A percentile compares a stretch with the other conserved stretches of the same genome.
These are phyloP conservation scores for Mamestra brassicae DNA, from an alignment of 2,888 invertebrate species.

Conservation along the genomic window DNA sequence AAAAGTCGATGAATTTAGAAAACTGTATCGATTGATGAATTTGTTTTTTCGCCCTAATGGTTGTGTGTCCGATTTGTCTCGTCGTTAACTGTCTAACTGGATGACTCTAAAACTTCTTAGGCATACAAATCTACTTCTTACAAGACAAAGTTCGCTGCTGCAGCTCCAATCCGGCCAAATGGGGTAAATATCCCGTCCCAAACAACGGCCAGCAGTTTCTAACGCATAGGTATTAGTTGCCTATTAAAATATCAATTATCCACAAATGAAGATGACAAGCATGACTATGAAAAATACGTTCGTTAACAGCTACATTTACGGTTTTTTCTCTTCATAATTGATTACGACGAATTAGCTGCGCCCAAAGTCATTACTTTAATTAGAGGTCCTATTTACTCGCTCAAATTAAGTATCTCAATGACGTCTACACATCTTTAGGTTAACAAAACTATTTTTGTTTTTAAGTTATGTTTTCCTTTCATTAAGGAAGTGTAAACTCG, in stretches of 20 bases:
- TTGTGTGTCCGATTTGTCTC: neutral
- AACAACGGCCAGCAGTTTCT: neutral
- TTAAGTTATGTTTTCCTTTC: slow-evolving; percentile 27
- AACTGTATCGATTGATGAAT: slow-evolving; percentile 3
- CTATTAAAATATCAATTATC: slow-evolving; percentile 17
- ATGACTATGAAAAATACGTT: slow-evolving; percentile 34
- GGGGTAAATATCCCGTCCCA: neutral
- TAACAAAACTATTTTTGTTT: slow-evolving; percentile 9
- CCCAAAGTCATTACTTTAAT: slow-evolving; percentile 52
- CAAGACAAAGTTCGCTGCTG: neutral
- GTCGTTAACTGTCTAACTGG: neutral
- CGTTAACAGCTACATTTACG: slow-evolving; percentile 30
- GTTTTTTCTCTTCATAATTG: slow-evolving; percentile 42
- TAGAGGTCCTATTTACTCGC: slow-evolving; percentile 34
- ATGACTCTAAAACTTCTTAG: neutral
- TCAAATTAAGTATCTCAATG: slow-evolving; percentile 17
- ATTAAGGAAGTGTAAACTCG: slow-evolving; percentile 56
- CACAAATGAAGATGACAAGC: slow-evolving; percentile 27
- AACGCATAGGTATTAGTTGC: neutral
- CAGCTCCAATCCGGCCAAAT: neutral
- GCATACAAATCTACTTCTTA: neutral
- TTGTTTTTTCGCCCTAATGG: neutral
- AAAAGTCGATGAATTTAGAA: neutral
- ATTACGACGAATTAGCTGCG: slow-evolving; percentile 42
- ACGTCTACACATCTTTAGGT: slow-evolving; percentile 17